Conservation (phyloP, 2,113 vertebrate species). For the Numenius arquata region DNA sequence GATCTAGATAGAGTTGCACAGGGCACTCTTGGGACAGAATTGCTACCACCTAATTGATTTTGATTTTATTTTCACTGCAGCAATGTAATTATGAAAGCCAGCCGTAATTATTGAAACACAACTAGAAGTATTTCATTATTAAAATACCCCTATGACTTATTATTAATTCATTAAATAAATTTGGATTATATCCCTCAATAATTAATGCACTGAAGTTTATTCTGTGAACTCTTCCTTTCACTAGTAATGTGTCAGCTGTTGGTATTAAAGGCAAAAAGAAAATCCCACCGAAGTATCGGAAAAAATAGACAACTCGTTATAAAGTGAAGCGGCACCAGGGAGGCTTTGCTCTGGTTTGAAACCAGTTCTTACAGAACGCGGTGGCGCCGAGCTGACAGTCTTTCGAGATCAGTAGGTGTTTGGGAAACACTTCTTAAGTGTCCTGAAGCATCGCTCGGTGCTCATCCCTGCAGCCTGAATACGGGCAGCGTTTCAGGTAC, state of each 20-base stretch:
- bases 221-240: slow-evolving; percentile 54
- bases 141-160: slow-evolving; percentile 84
- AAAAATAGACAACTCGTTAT: background rate
- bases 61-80: slow-evolving; percentile 67
- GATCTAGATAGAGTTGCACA: background rate
- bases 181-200: slow-evolving; percentile 83
- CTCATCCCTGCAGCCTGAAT: accelerated
- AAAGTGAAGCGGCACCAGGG: background rate
- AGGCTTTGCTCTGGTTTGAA: background rate
- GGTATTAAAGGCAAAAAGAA: background rate
- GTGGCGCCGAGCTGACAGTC: background rate
- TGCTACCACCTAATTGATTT: slow-evolving; percentile 59
- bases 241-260: slow-evolving; percentile 10
- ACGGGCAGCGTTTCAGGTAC: accelerated
- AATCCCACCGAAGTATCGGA: background rate
- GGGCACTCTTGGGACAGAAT: slow-evolving; percentile 22
- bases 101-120: slow-evolving; percentile 86
- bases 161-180: slow-evolving; percentile 92
- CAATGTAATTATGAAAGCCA: slow-evolving; percentile 85
- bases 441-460: background rate
- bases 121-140: slow-evolving; percentile 89
- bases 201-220: slow-evolving; percentile 77
- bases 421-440: background rate
- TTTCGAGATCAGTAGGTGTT: background rate
- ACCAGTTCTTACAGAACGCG: background rate